A percentile compares a stretch with the other conserved stretches of the same genome.
Conservation (phyloP, 2,888 invertebrate genomes). For the Acleris literana region DNA sequence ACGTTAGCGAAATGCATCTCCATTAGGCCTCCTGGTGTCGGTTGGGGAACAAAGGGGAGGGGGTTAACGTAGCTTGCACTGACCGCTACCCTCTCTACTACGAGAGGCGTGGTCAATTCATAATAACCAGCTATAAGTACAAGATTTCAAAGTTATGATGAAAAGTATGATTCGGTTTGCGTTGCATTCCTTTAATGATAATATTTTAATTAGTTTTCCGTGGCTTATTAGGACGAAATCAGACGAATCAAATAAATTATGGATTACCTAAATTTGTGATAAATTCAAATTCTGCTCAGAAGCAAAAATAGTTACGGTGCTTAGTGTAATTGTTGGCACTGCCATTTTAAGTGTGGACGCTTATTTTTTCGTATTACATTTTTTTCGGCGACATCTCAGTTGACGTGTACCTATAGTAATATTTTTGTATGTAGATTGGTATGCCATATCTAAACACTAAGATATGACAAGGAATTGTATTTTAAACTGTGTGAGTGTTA, state of each 20-base stretch:
- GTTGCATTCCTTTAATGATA: too few species aligned
- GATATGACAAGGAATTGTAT: constrained; percentile 20
- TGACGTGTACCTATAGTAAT: constrained; percentile 29
- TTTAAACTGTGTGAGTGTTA: constrained; percentile 12
- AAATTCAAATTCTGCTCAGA: constrained; percentile 33
- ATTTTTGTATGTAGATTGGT: constrained; percentile 34
- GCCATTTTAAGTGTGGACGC: constrained; percentile 24
- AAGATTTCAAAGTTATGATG: too few species aligned
- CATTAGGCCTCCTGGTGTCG: too few species aligned
- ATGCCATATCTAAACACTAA: constrained; percentile 23
- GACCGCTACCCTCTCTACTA: too few species aligned
- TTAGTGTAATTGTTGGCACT: constrained; percentile 33
- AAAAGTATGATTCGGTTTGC: too few species aligned
- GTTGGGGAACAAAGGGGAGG: too few species aligned
- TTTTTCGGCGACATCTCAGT: constrained; percentile 18
- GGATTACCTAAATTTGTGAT: constrained; percentile 39
- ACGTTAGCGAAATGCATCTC: too few species aligned
- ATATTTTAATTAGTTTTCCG: constrained; percentile 2
- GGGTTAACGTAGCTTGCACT: too few species aligned
- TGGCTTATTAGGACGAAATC: constrained; percentile 20
- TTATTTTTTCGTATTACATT: constrained; percentile 6
- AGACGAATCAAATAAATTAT: constrained; percentile 28
- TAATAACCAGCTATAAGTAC: too few species aligned
- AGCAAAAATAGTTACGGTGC: constrained; percentile 40
- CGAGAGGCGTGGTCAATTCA: too few species aligned